Evolutionary conservation across 2,888 invertebrate genomes (phyloP).

Genomic region (Sinopyrophorus schimmeli): DNA sequence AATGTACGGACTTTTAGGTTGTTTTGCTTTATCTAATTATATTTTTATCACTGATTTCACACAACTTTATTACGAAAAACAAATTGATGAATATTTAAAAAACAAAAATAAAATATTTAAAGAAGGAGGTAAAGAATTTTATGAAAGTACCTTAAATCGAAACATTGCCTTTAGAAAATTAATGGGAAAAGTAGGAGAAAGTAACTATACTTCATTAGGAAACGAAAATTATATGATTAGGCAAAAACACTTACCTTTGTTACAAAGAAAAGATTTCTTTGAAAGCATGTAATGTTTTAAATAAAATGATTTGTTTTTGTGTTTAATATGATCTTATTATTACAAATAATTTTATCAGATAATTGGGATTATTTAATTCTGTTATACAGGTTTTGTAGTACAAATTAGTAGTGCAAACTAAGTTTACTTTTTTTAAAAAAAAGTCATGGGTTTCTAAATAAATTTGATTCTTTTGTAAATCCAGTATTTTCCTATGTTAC

Average conservation of each 20-base stretch:
- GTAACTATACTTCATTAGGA: conserved; percentile 66
- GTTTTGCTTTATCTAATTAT: conserved; percentile 65
- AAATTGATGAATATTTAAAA: conserved; percentile 66
- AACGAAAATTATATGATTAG: conserved; percentile 70
- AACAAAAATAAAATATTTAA: conserved; percentile 65
- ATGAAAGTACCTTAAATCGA: conserved; percentile 70
- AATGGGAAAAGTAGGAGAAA: conserved; percentile 65
- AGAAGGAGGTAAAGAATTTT: conserved; percentile 76
- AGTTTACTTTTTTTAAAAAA: too few relatives aligned
- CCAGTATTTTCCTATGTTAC: too few relatives aligned
- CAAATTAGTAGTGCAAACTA: too few relatives aligned
- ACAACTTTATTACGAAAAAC: conserved; percentile 64
- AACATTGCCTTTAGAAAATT: conserved; percentile 73
- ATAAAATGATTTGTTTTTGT: background rate
- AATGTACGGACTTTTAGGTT: conserved; percentile 61
- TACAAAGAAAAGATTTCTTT: conserved; percentile 69
- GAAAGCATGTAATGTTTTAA: conserved; percentile 55
- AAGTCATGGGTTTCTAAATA: too few relatives aligned
- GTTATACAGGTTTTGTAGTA: too few relatives aligned
- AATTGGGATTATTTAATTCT: too few relatives aligned
- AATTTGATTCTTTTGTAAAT: too few relatives aligned
- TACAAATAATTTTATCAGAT: too few relatives aligned
- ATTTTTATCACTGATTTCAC: conserved; percentile 67
- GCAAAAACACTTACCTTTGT: conserved; percentile 66
- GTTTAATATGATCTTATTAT: too few relatives aligned